These are phyloP conservation scores for Hypothenemus hampei DNA, from an alignment of 1,140 invertebrate species.

Conservation along the genomic window DNA sequence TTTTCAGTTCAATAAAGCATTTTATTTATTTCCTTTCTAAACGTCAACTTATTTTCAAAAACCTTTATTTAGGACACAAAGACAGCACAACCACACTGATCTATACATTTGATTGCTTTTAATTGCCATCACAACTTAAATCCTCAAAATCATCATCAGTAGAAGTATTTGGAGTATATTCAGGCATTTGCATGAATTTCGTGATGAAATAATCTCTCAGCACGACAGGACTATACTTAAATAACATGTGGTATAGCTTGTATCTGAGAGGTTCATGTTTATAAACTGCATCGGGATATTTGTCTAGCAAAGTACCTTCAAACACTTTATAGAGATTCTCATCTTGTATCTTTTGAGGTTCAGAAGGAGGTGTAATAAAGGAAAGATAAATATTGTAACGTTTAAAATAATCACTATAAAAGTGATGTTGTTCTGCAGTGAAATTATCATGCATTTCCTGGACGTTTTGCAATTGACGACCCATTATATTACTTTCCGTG, in stretches of 20 bases:
- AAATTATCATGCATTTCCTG: conserved; percentile 52
- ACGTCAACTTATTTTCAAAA: too few relatives aligned
- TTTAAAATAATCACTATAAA: conserved; percentile 56
- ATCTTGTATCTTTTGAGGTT: conserved; percentile 47
- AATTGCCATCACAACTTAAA: conserved; percentile 8
- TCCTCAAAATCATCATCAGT: conserved; percentile 13
- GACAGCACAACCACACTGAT: too few relatives aligned
- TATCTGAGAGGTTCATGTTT: conserved; percentile 51
- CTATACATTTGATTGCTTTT: too few relatives aligned
- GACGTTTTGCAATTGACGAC: conserved; percentile 49
- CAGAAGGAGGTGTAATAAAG: conserved; percentile 40
- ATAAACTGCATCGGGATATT: conserved; percentile 50
- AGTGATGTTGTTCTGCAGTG: conserved; percentile 47
- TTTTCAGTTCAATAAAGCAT: too few relatives aligned
- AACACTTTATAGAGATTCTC: conserved; percentile 49
- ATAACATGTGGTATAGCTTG: conserved; percentile 51
- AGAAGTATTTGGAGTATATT: conserved; percentile 22
- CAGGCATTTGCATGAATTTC: conserved; percentile 53
- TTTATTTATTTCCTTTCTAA: too few relatives aligned
- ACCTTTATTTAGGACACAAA: too few relatives aligned
- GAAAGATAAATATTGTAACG: conserved; percentile 52
- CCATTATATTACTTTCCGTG: conserved; percentile 53
- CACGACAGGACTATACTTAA: conserved; percentile 46
- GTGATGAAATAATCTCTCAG: conserved; percentile 52
- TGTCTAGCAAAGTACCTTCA: conserved; percentile 49